Percentiles rank a stretch among this genome's conserved stretches.
Evolutionary conservation across 92 coral and sea anemone genomes (phyloP).

Genomic region (Epizoanthus ramosus): DNA sequence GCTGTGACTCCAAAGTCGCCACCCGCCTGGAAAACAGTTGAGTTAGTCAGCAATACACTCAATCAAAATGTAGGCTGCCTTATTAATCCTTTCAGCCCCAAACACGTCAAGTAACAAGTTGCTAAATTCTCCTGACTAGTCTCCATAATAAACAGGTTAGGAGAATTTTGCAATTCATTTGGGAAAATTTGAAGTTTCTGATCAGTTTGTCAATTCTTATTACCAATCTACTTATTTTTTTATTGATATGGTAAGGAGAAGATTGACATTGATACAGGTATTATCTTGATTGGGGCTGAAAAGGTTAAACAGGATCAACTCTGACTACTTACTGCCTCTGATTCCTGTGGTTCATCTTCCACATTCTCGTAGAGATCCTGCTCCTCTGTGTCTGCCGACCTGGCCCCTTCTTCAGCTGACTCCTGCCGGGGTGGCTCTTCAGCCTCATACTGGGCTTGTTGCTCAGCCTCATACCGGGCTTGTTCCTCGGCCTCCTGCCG

Average conservation of each 20-base stretch:
- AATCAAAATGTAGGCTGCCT: neutral
- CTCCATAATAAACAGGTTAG: too few species aligned
- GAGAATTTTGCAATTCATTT: too few species aligned
- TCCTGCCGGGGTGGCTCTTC: conserved; percentile 65
- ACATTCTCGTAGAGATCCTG: conserved; percentile 61
- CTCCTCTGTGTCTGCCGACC: conserved; percentile 48
- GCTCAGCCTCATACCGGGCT: conserved; percentile 53
- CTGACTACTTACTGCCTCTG: conserved; percentile 27
- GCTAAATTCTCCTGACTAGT: too few species aligned
- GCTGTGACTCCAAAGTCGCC: conserved; percentile 63
- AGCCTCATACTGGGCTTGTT: conserved; percentile 35
- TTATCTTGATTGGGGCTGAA: too few species aligned
- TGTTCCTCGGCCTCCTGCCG: conserved; percentile 66
- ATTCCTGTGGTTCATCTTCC: conserved; percentile 46
- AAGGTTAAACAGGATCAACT: neutral
- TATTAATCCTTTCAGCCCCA: too few species aligned
- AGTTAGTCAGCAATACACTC: neutral
- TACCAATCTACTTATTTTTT: too few species aligned
- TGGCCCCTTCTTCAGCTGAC: conserved; percentile 36
- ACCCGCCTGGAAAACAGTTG: conserved; percentile 14
- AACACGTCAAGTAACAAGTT: too few species aligned
- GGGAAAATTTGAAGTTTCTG: too few species aligned
- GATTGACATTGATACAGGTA: too few species aligned
- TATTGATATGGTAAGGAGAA: too few species aligned
- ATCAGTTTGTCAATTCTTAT: too few species aligned